Evolutionary conservation across 2,113 vertebrate species (phyloP).

Genomic region (Megaleporinus macrocephalus): DNA sequence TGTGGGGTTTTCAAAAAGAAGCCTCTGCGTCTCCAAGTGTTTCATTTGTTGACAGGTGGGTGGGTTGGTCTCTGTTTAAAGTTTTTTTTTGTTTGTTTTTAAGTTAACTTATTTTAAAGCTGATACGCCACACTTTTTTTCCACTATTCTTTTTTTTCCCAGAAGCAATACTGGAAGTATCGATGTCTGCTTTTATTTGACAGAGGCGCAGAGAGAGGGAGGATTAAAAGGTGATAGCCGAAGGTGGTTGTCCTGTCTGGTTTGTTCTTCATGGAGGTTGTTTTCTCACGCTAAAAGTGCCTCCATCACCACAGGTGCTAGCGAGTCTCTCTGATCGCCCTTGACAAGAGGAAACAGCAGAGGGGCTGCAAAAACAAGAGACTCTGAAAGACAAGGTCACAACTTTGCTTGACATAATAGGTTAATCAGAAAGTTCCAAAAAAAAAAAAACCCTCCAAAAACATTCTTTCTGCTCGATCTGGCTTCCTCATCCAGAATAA

Average conservation of each 20-base stretch:
- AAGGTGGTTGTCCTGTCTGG: constrained; percentile 56
- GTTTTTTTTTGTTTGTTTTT: too few species aligned
- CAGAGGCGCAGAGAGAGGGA: constrained; percentile 62
- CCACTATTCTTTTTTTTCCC: too few species aligned
- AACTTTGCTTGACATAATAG: constrained; percentile 41
- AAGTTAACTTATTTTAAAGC: not conserved
- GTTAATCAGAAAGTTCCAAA: constrained; percentile 35
- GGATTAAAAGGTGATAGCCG: constrained; percentile 73
- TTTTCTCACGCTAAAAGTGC: constrained; percentile 43
- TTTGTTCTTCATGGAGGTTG: constrained; percentile 37
- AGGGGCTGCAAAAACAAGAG: constrained; percentile 38
- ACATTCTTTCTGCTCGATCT: constrained; percentile 21
- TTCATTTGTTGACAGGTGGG: too few species aligned
- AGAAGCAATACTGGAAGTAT: not conserved
- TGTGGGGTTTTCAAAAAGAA: too few species aligned
- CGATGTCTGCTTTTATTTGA: not conserved
- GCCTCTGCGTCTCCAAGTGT: too few species aligned
- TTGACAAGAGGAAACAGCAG: constrained; percentile 52
- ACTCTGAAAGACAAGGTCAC: constrained; percentile 46
- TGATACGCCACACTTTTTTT: not conserved
- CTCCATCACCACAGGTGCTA: constrained; percentile 50
- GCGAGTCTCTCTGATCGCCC: constrained; percentile 42
- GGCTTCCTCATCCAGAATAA: constrained; percentile 29
- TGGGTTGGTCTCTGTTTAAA: too few species aligned
- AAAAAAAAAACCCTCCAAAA: constrained; percentile 29